These are phyloP conservation scores for Nymphalis io DNA, from an alignment of 1,140 invertebrate species.

Conservation along the genomic window DNA sequence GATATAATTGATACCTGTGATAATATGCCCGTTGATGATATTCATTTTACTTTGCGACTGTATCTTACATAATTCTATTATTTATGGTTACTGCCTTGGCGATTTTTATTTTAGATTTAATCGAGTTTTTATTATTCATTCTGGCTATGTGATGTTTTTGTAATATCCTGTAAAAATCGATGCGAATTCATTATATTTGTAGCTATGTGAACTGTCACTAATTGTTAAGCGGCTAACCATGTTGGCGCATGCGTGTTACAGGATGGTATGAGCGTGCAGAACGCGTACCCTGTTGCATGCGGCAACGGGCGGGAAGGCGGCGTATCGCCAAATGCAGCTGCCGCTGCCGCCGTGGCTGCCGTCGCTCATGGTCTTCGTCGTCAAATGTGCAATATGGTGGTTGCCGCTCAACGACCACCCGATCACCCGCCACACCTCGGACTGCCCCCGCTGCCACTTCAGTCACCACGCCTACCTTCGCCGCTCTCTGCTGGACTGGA, in stretches of 20 bases:
- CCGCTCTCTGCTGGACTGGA: constrained; percentile 70
- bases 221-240: constrained; percentile 26
- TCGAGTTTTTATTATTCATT: background rate
- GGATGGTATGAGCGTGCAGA: constrained; percentile 66
- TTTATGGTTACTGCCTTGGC: constrained; percentile 6
- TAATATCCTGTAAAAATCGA: background rate
- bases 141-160: background rate
- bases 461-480: constrained; percentile 68
- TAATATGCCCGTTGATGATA: background rate
- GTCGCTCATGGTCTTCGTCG: constrained; percentile 84
- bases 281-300: constrained; percentile 73
- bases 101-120: background rate
- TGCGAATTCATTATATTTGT: constrained; percentile 18
- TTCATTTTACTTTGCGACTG: constrained; percentile 2
- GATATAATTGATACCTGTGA: background rate
- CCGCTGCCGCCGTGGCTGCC: constrained; percentile 87
- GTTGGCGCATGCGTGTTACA: constrained; percentile 42
- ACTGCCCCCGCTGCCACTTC: constrained; percentile 64
- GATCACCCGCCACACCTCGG: constrained; percentile 67
- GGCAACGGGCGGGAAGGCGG: constrained; percentile 83
- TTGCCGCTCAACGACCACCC: constrained; percentile 69
- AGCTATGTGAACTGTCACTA: constrained; percentile 10
- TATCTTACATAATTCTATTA: constrained; percentile 6
- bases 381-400: constrained; percentile 79
- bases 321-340: constrained; percentile 85